These are phyloP conservation scores for Xiphophorus birchmanni DNA, from an alignment of 2,797 vertebrate species.

Conservation along the genomic window DNA sequence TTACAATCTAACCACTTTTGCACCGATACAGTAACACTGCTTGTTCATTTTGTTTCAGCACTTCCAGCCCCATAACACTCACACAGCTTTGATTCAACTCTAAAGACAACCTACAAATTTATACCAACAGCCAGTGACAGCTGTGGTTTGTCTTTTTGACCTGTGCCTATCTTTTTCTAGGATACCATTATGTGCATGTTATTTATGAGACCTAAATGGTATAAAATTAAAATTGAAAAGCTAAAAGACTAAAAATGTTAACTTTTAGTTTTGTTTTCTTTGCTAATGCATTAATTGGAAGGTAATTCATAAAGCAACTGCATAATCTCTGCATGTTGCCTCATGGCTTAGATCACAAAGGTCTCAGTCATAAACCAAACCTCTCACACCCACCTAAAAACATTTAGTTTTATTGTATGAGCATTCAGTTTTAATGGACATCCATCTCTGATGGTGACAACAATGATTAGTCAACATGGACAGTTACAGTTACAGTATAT, in stretches of 20 bases:
- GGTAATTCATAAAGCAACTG: neutral
- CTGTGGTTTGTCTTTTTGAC: neutral
- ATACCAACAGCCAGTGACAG: neutral
- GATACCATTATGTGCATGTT: neutral
- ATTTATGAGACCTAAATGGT: neutral
- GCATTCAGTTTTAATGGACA: neutral
- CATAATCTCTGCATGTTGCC: neutral
- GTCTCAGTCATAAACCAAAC: neutral
- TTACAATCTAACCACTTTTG: neutral
- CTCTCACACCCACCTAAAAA: neutral
- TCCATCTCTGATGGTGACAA: neutral
- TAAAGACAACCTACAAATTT: neutral
- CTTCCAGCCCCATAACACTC: neutral
- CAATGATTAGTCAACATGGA: neutral
- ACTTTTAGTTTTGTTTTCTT: neutral
- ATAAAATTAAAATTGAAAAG: neutral
- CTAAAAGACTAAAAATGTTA: no score
- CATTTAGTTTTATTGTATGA: neutral
- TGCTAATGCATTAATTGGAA: neutral
- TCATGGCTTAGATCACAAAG: neutral
- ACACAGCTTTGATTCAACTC: neutral
- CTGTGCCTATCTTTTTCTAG: neutral
- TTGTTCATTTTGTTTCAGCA: neutral
- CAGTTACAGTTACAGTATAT: neutral
- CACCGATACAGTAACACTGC: neutral